These are phyloP conservation scores for Tragelaphus imberbis DNA, from an alignment of 2,113 vertebrate genomes.

Conservation along the genomic window DNA sequence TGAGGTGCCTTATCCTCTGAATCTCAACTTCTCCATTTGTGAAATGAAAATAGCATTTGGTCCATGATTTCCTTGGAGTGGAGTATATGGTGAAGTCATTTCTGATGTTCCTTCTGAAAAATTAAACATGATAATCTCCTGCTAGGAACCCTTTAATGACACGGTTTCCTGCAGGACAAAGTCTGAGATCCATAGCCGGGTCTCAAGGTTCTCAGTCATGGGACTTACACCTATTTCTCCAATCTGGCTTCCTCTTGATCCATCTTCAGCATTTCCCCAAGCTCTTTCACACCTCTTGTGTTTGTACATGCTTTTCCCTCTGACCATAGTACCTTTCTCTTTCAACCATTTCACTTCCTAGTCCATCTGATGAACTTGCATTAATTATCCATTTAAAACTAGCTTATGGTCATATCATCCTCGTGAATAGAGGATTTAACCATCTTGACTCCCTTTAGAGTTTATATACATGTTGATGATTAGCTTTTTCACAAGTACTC, in stretches of 20 bases:
- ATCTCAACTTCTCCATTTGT: background rate
- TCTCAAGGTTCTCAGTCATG: background rate
- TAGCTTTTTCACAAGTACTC: background rate
- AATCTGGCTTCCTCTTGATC: background rate
- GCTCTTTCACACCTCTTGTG: background rate
- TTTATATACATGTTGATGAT: background rate
- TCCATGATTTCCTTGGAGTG: background rate
- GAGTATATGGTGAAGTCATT: background rate
- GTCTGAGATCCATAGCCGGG: background rate
- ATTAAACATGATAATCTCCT: background rate
- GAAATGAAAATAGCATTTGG: background rate
- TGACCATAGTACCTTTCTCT: background rate
- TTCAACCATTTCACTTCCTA: background rate
- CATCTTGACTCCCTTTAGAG: background rate
- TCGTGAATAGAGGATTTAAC: too few species aligned
- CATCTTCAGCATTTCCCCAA: background rate
- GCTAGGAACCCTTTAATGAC: background rate
- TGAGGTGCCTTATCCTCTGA: background rate
- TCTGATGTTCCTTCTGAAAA: background rate
- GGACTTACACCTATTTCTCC: rapidly evolving
- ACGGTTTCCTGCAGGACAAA: background rate
- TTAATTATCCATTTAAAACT: background rate
- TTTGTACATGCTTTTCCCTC: background rate
- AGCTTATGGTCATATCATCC: background rate
- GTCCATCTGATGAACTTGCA: background rate